Base-by-base conservation (phyloP, 2,797 vertebrate genomes). In the Falco cherrug region DNA sequence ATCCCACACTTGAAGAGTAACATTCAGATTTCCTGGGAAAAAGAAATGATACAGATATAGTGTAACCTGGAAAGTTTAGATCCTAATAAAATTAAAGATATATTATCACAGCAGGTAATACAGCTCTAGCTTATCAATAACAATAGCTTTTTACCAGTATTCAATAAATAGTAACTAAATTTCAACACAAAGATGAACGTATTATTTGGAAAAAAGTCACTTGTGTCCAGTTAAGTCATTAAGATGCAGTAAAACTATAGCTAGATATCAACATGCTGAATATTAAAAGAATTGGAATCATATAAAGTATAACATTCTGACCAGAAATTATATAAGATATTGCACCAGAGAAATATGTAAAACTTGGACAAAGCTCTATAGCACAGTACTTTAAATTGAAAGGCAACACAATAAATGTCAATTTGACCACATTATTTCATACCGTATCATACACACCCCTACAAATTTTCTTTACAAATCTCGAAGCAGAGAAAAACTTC, bases 1-100 rank as follows among this genome's bases (percentile, higher is more conserved):
- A 97, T 99, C 99, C 99, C 99, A 99, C 84, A 99, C 99, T 98
- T 99, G 99, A 97, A 99, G 98, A 64, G 99, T 99, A 96, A 99
- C 99, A 71, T 99, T 99, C 98, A 99, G 82, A 97, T 99, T 99
- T 87, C 99, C 99, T 99, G 79, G 39, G 97, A 95, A 77, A 96
- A 68, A 92, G 92, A 91, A 96, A 69, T 28, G 24, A 97, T 51
- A 88, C 16, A 90, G 76, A 96, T 79, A 78, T 28, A 87, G 57
- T 31, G 5, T 74, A 85, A 88, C 19, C 33, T 71, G 24, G 35
- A 96, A 74, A 67, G 88, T 51, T 78, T 33, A 61, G 11, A 91
- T 45, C 75, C 41, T 96, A 77, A 90, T 79, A 90, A 63, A 84
- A 70, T 39, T 63, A 82, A 95, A 68, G 19, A 76, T 53, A 77